Conservation (phyloP, 2,797 vertebrate genomes). For the Podarcis lilfordi region DNA sequence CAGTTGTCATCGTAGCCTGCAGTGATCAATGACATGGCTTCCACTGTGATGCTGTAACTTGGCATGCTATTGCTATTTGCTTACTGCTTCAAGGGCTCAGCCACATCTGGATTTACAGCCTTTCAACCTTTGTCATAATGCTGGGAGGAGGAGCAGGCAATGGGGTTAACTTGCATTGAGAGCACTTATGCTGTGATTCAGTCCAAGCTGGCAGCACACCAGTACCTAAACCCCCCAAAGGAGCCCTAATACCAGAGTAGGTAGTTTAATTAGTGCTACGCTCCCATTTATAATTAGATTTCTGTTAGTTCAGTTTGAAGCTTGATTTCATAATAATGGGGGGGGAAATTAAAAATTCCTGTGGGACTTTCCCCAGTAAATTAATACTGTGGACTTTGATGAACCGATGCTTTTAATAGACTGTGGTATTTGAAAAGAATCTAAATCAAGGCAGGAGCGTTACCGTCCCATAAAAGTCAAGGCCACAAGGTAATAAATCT, state of each 20-base stretch:
- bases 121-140: slow-evolving; percentile 18
- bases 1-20: neutral
- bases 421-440: slow-evolving; percentile 66
- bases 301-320: slow-evolving; percentile 72
- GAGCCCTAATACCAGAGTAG: slow-evolving; percentile 71
- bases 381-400: slow-evolving; percentile 76
- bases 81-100: slow-evolving; percentile 11
- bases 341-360: slow-evolving; percentile 63
- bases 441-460: slow-evolving; percentile 61
- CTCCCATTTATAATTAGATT: slow-evolving; percentile 73
- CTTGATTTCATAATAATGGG: slow-evolving; percentile 72
- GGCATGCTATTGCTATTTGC: neutral
- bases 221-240: slow-evolving; percentile 64
- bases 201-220: slow-evolving; percentile 70
- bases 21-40: neutral
- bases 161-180: slow-evolving; percentile 45
- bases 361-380: slow-evolving; percentile 72
- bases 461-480: slow-evolving; percentile 59
- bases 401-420: slow-evolving; percentile 77
- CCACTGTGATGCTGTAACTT: neutral
- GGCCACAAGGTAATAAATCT: slow-evolving; percentile 56
- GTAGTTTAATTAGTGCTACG: slow-evolving; percentile 77
- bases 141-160: slow-evolving; percentile 35
- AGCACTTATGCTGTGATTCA: slow-evolving; percentile 53
- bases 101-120: neutral